Evolutionary conservation across 2,797 vertebrate genomes (phyloP), one percentile per base, ranked within the genome.

Genomic region (Enteromius thamalakanensis): DNA sequence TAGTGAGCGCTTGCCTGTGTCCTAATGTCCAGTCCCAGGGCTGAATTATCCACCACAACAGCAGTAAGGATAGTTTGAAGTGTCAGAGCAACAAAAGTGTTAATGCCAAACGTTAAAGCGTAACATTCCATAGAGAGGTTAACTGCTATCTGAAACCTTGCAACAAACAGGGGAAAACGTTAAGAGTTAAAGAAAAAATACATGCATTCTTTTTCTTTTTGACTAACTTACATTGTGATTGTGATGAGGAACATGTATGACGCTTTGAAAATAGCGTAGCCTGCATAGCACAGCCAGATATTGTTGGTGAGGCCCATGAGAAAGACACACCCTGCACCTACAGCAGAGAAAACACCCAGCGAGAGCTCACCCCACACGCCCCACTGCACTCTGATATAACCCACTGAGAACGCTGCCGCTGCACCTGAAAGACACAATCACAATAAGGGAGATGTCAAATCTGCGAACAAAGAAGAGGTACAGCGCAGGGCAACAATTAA

Each of bases 191-290:
- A 19, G 29, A 40, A 32, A 74, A 76, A 58, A 75, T 32, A 4
- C n/a, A 26, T 64, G 26, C 26, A 32, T 64, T 29, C 5, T 7
- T 15, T 29, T 62, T 62, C 4, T 14, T 29, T 15, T 45, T 29
- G 64, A 29, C 37, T 45, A 58, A 87, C 92, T 89, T 87, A 94
- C 88, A 89, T 91, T 49, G 94, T 92, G 87, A 95, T 93, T 77
- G 94, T 95, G 81, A 95, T 94, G 47, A 95, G 94, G 23, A 94
- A 87, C 92, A 95, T 94, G 87, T 94, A 94, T 83, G 93, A 93
- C 4, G 94, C 93, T 88, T 94, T 95, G 87, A 95, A 95, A 67
- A 93, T 45, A n/a, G 84, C 87, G 58, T 95, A 95, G 68, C 90
- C 91, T 21, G 87, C 86, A 12, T 95, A 95, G 87, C 92, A 92